Percentiles rank a stretch among this genome's conserved stretches.
phyloP scores from a whole-genome alignment of 2,888 invertebrate species.

The Rhamphomyia laevipes region DNA sequence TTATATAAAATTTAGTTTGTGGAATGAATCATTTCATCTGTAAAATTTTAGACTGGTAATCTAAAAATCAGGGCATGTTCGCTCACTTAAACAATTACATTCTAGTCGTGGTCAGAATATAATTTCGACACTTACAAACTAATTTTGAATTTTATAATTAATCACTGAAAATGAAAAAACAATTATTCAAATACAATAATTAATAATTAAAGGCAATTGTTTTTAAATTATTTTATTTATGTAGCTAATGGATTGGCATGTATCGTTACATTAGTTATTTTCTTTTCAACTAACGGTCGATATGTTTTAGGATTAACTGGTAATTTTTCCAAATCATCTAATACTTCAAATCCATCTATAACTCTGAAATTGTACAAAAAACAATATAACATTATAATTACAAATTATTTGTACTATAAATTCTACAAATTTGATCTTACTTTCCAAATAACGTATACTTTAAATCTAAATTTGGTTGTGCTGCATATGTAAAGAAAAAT shows the following conservation, averaged over 20 bases:
- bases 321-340: conserved; percentile 92
- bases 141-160: no score
- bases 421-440: conserved; percentile 42
- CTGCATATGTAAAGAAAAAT: conserved; percentile 91
- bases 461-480: conserved; percentile 90
- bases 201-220: background rate
- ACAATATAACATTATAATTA: background rate
- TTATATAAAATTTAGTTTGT: no score
- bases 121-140: no score
- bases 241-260: conserved; percentile 96
- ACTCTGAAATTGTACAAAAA: conserved; percentile 52
- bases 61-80: no score
- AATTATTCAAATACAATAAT: no score
- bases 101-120: no score
- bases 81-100: no score
- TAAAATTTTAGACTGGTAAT: no score
- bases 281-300: conserved; percentile 73
- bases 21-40: no score
- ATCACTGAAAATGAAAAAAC: no score
- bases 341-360: conserved; percentile 91
- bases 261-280: conserved; percentile 81
- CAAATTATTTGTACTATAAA: background rate
- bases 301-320: conserved; percentile 90
- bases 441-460: conserved; percentile 96
- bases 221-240: conserved; percentile 27